Evolutionary conservation across 2,888 invertebrate genomes (phyloP).

Genomic region (Hemithea aestivaria): DNA sequence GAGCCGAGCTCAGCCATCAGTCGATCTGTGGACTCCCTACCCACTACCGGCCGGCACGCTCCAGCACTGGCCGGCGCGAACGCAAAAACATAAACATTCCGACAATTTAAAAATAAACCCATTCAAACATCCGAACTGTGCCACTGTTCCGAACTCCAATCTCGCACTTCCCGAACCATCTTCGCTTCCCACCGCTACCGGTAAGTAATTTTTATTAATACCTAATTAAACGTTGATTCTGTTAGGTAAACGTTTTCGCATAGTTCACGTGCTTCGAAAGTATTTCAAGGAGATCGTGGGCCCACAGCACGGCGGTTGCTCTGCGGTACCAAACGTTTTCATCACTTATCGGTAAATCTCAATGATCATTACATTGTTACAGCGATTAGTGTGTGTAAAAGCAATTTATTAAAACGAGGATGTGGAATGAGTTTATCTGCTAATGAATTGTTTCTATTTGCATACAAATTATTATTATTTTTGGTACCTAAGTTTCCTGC

Average conservation of each 20-base stretch:
- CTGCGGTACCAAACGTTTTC: constrained; percentile 40
- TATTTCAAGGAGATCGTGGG: constrained; percentile 76
- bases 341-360: constrained; percentile 24
- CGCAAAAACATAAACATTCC: constrained; percentile 33
- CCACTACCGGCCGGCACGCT: constrained; percentile 46
- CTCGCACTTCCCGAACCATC: constrained; percentile 9
- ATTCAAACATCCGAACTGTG: constrained; percentile 10
- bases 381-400: constrained; percentile 10
- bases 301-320: constrained; percentile 17
- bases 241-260: constrained; percentile 68
- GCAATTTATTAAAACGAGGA: constrained; percentile 8
- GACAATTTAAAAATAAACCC: constrained; percentile 14
- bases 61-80: constrained; percentile 32
- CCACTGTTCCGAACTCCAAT: constrained; percentile 29
- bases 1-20: constrained; percentile 34
- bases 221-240: constrained; percentile 55
- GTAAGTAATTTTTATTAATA: constrained; percentile 53
- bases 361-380: constrained; percentile 11
- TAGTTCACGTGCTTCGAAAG: constrained; percentile 73
- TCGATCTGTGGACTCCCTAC: constrained; percentile 66
- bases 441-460: background rate
- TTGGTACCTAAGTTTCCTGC: constrained; percentile 1
- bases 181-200: constrained; percentile 29
- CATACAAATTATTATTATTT: background rate
- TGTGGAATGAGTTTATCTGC: constrained; percentile 5